Evolutionary conservation across 1,140 invertebrate species (phyloP).

Genomic region (Euschistus heros): DNA sequence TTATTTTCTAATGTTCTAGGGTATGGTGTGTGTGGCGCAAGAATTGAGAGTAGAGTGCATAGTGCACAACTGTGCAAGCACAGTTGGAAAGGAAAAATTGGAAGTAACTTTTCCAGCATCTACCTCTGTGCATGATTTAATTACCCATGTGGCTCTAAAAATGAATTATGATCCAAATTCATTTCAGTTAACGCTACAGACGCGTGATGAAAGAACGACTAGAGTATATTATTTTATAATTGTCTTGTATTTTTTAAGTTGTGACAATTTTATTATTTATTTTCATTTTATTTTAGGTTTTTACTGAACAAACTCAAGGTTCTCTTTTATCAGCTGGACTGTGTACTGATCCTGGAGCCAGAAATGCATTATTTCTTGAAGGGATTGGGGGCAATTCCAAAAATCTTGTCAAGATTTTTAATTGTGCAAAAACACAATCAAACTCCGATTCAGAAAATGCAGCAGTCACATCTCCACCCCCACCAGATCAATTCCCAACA

Average conservation of each 20-base stretch:
- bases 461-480: neutral
- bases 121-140: conserved; percentile 24
- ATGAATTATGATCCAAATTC: conserved; percentile 25
- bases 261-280: neutral
- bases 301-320: conserved; percentile 15
- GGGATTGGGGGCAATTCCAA: neutral
- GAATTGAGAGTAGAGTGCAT: conserved; percentile 24
- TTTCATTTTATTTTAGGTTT: conserved; percentile 18
- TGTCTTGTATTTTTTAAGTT: neutral
- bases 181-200: conserved; percentile 23
- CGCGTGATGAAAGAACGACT: neutral
- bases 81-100: conserved; percentile 18
- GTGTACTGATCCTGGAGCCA: conserved; percentile 3
- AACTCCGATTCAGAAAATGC: neutral
- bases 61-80: conserved; percentile 20
- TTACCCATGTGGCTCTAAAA: conserved; percentile 22
- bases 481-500: neutral
- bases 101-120: conserved; percentile 22
- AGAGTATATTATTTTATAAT: neutral
- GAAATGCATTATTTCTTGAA: conserved; percentile 14
- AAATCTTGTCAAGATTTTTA: neutral
- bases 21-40: conserved; percentile 27
- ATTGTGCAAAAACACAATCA: neutral
- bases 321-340: conserved; percentile 19
- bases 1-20: conserved; percentile 22